Evolutionary conservation across 2,797 vertebrate genomes (phyloP), one percentile per base, ranked within the genome.

Genomic region (Characodon lateralis): DNA sequence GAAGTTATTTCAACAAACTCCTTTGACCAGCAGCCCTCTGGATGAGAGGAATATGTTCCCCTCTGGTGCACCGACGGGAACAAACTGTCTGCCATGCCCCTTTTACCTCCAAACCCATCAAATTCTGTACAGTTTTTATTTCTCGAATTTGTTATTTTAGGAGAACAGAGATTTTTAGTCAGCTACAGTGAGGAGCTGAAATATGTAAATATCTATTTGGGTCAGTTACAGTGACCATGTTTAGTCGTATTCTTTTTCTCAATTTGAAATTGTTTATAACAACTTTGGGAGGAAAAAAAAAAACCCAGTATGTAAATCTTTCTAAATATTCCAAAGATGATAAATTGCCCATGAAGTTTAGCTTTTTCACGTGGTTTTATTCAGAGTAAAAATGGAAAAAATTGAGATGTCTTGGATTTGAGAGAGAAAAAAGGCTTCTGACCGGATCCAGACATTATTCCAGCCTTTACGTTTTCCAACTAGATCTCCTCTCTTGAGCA

Each of bases 191-290:
- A 91, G 92, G 85, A 91, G 96, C 93, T 93, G 96, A 96, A 96
- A 92, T 86, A 70, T 98, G 97, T 98, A 97, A 94, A 98, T 96
- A 97, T 94, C 93, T 95, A 95, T 95, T 94, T 95, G 81, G 97
- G 97, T 97, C 97, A 96, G 96, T 97, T 97, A 91, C 96, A 96
- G 92, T 95, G 97, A 96, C 97, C 97, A 70, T 93, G 91, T 94
- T 95, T 96, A 97, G 96, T 96, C 95, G 95, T 93, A 95, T 94
- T 77, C 72, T 74, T 77, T 82, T 71, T 81, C 90, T 85, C 93
- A 94, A 96, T 94, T 93, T 96, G 90, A 96, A 95, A 95, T 93
- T 92, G 92, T 95, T 96, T 94, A 94, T 93, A 92, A 93, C 92
- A 79, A 91, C 88, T 94, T 94, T 94, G 89, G 87, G 88, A 88